Percentiles rank a stretch among this genome's conserved stretches.
These are phyloP conservation scores for Geotria australis DNA, from an alignment of 2,797 vertebrate species.

Conservation along the genomic window DNA sequence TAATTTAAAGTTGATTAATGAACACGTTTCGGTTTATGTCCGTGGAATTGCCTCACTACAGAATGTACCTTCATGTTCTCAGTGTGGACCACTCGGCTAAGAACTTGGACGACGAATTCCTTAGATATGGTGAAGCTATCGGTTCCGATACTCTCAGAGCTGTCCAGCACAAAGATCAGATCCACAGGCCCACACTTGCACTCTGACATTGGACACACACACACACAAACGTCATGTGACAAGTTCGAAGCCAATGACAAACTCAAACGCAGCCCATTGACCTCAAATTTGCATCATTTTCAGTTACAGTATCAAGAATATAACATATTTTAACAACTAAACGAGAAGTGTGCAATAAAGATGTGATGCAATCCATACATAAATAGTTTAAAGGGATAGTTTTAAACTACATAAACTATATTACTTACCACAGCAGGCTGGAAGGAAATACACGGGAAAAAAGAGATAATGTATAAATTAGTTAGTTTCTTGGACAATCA, in stretches of 20 bases:
- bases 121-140: constrained; percentile 6
- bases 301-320: too few species aligned
- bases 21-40: too few species aligned
- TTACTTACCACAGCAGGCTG: constrained; percentile 8
- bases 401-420: too few species aligned
- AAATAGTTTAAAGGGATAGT: too few species aligned
- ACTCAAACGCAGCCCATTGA: too few species aligned
- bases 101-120: constrained; percentile 6
- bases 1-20: too few species aligned
- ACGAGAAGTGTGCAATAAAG: background rate
- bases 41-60: too few species aligned
- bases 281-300: too few species aligned
- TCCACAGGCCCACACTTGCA: constrained; percentile 4
- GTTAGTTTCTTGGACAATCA: background rate
- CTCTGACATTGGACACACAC: constrained; percentile 1
- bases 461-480: background rate
- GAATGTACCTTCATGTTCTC: too few species aligned
- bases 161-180: constrained; percentile 6
- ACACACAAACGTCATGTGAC: too few species aligned
- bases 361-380: background rate
- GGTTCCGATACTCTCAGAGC: constrained; percentile 6
- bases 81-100: constrained; percentile 3
- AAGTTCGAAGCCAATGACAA: too few species aligned
- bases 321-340: too few species aligned
- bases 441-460: constrained; percentile 1